Evolutionary conservation across 2,797 vertebrate genomes (phyloP).

Genomic region (Ctenochaetus hawaiiensis): DNA sequence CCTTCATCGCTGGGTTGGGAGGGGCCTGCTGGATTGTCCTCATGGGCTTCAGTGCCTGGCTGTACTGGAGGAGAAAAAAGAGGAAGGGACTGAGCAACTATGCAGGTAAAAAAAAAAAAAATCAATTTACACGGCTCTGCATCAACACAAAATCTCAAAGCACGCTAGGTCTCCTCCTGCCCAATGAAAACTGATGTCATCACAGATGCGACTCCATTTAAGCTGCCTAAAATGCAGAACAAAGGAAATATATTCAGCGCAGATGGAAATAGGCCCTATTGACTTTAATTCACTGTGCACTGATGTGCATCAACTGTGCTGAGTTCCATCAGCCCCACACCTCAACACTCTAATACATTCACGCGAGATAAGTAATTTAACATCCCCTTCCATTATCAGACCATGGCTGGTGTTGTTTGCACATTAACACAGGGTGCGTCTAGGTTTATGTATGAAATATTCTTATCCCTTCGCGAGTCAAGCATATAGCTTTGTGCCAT

Average conservation of each 20-base stretch:
- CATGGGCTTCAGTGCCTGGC: slow-evolving; percentile 98
- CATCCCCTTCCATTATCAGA: slow-evolving; percentile 78
- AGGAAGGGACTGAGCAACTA: slow-evolving; percentile 98
- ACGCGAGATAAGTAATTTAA: slow-evolving; percentile 82
- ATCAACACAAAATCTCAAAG: slow-evolving; percentile 63
- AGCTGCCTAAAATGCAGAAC: slow-evolving; percentile 74
- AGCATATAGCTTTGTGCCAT: slow-evolving; percentile 68
- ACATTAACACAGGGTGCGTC: slow-evolving; percentile 72
- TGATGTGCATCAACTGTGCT: slow-evolving; percentile 80
- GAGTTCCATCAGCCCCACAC: slow-evolving; percentile 76
- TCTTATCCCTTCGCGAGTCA: slow-evolving; percentile 59
- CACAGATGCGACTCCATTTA: slow-evolving; percentile 71
- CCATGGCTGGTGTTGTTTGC: slow-evolving; percentile 78
- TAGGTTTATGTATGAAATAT: slow-evolving; percentile 74
- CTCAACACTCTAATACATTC: slow-evolving; percentile 75
- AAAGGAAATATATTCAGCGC: slow-evolving; percentile 76
- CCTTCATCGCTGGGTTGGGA: slow-evolving; percentile 96
- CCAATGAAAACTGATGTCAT: slow-evolving; percentile 62
- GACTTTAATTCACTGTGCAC: slow-evolving; percentile 81
- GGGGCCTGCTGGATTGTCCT: slow-evolving; percentile 98
- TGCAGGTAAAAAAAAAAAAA: slow-evolving; percentile 84
- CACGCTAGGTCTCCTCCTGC: slow-evolving; percentile 46
- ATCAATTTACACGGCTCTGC: slow-evolving; percentile 66
- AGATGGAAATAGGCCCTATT: slow-evolving; percentile 78
- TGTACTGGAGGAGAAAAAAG: slow-evolving; percentile 98